These are phyloP conservation scores for Harlomillsia oculata DNA, from an alignment of 1,140 invertebrate genomes.

Conservation along the genomic window DNA sequence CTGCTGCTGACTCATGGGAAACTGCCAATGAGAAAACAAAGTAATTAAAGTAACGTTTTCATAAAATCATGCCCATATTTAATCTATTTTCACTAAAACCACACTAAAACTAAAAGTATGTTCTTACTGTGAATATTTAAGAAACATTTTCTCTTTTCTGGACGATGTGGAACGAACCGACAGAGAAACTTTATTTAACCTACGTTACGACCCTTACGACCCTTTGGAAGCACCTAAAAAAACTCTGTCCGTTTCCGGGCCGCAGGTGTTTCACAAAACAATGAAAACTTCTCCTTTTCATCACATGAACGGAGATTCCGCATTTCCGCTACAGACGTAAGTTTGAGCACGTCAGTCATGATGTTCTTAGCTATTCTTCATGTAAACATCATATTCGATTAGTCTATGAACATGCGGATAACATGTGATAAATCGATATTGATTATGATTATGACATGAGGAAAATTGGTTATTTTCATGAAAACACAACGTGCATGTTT, in stretches of 20 bases:
- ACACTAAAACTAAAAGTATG: neutral
- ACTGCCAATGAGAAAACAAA: constrained; percentile 15
- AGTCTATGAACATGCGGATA: too few relatives aligned
- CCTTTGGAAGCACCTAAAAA: too few relatives aligned
- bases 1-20: neutral
- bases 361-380: neutral
- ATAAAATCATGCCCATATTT: too few relatives aligned
- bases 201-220: constrained; percentile 20
- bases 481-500: neutral
- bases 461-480: too few relatives aligned
- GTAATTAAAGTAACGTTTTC: neutral
- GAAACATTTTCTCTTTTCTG: constrained; percentile 31
- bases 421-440: too few relatives aligned
- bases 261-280: too few relatives aligned
- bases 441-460: too few relatives aligned
- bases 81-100: neutral
- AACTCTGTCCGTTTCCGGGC: too few relatives aligned
- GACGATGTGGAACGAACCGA: constrained; percentile 32
- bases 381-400: neutral
- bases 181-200: constrained; percentile 22
- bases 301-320: too few relatives aligned
- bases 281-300: too few relatives aligned
- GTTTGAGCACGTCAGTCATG: neutral
- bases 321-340: neutral
- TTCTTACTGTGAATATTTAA: neutral